Evolutionary conservation across 2,888 invertebrate genomes (phyloP).

Genomic region (Arrhopalites spinosus): DNA sequence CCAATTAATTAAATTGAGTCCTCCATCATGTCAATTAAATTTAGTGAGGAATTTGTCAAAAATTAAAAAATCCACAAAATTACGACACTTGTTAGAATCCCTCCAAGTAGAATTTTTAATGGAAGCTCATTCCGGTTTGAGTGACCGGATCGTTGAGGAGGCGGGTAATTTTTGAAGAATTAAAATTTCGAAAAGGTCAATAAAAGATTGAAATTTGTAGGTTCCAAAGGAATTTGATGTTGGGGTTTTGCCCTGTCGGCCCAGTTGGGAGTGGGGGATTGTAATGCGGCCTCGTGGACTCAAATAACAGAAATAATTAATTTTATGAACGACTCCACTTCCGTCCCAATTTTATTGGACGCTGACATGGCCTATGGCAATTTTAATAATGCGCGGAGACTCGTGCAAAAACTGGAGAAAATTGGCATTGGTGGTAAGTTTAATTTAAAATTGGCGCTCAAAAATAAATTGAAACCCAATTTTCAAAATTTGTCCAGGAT

Average conservation of each 20-base stretch:
- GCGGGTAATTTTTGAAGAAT: too few relatives aligned
- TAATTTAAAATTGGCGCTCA: background rate
- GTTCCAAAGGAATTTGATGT: slow-evolving; percentile 60
- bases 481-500: slow-evolving; percentile 58
- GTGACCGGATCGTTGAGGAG: slow-evolving; percentile 61
- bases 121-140: slow-evolving; percentile 62
- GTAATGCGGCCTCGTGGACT: slow-evolving; percentile 62
- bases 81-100: slow-evolving; percentile 60
- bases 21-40: too few relatives aligned
- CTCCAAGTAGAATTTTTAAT: slow-evolving; percentile 60
- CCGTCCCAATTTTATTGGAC: slow-evolving; percentile 60
- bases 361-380: slow-evolving; percentile 62
- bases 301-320: slow-evolving; percentile 61
- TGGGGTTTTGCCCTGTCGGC: slow-evolving; percentile 61
- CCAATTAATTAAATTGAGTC: too few relatives aligned
- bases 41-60: slow-evolving; percentile 11
- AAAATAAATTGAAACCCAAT: too few relatives aligned
- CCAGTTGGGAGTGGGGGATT: slow-evolving; percentile 60
- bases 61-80: slow-evolving; percentile 57
- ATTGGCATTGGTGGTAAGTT: slow-evolving; percentile 60
- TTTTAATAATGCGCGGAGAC: slow-evolving; percentile 61
- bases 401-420: slow-evolving; percentile 60
- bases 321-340: slow-evolving; percentile 61
- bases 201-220: slow-evolving; percentile 40
- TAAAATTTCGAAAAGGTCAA: too few relatives aligned